phyloP scores from a whole-genome alignment of 1,140 invertebrate species.

The Zelostemma sp. region DNA sequence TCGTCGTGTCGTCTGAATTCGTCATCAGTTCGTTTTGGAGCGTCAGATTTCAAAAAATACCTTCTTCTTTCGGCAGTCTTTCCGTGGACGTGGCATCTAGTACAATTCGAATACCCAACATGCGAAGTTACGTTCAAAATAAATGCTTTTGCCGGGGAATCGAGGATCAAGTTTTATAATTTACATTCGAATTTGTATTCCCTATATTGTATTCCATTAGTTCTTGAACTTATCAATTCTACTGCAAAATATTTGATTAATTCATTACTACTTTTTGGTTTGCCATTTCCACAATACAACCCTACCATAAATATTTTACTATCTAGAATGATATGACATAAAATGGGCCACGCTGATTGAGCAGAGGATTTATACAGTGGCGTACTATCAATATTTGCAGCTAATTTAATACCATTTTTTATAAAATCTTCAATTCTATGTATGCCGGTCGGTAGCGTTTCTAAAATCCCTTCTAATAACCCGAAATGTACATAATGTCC shows the following conservation, averaged over 20 bases:
- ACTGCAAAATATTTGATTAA: constrained; percentile 15
- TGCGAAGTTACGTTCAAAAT: constrained; percentile 34
- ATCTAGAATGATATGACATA: constrained; percentile 13
- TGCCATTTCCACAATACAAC: constrained; percentile 11
- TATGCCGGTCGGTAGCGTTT: not conserved
- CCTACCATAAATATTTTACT: constrained; percentile 12
- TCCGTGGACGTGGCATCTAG: constrained; percentile 37
- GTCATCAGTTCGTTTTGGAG: constrained; percentile 13
- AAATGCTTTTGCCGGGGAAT: constrained; percentile 35
- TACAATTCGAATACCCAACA: constrained; percentile 38
- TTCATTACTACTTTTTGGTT: constrained; percentile 16
- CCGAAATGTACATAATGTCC: constrained; percentile 5
- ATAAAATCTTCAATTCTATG: not conserved
- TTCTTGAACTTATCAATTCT: not conserved
- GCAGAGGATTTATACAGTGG: constrained; percentile 12
- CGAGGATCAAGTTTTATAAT: constrained; percentile 18
- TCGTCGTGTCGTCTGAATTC: constrained; percentile 26
- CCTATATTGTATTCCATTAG: constrained; percentile 5
- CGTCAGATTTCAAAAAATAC: constrained; percentile 22
- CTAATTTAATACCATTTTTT: constrained; percentile 3
- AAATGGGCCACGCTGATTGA: constrained; percentile 34
- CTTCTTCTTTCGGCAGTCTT: constrained; percentile 10
- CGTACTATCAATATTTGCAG: constrained; percentile 21
- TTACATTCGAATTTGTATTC: not conserved
- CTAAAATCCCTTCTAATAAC: not conserved